Evolutionary conservation across 2,113 vertebrate species (phyloP).

Genomic region (Festucalex cinctus): DNA sequence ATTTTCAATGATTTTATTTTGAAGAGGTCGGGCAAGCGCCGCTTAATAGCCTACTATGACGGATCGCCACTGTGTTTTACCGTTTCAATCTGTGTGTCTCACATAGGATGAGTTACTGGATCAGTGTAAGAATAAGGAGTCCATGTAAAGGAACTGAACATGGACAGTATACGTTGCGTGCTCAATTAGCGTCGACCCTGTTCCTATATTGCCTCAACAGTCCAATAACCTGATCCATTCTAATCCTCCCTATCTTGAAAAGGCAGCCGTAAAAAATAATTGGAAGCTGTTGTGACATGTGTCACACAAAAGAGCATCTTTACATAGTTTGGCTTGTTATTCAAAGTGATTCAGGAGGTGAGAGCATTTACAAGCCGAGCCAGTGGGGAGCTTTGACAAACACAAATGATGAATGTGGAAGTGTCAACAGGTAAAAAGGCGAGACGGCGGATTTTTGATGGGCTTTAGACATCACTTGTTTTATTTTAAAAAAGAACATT

Average conservation of each 20-base stretch:
- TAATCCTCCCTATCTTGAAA: conserved; percentile 33
- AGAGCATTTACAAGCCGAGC: not conserved
- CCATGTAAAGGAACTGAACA: not conserved
- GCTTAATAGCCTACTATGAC: too few species aligned
- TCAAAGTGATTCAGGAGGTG: conserved; percentile 8
- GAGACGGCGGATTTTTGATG: not conserved
- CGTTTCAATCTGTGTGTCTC: not conserved
- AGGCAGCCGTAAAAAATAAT: conserved; percentile 27
- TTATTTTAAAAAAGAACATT: not conserved
- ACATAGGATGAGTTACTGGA: not conserved
- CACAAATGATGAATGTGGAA: not conserved
- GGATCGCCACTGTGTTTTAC: too few species aligned
- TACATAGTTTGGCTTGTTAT: conserved; percentile 15
- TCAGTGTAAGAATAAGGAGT: too few species aligned
- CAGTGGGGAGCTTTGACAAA: not conserved
- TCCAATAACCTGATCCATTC: conserved; percentile 21
- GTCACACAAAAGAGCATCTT: conserved; percentile 11
- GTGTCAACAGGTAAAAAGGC: not conserved
- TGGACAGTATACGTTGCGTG: not conserved
- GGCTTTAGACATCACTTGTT: not conserved
- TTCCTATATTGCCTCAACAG: conserved; percentile 17
- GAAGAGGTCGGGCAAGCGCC: too few species aligned
- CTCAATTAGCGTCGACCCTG: conserved; percentile 12
- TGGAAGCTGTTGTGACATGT: conserved; percentile 35
- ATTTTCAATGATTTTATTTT: too few species aligned